These are phyloP conservation scores for Protophormia terraenovae DNA, from an alignment of 2,888 invertebrate species.

Conservation along the genomic window DNA sequence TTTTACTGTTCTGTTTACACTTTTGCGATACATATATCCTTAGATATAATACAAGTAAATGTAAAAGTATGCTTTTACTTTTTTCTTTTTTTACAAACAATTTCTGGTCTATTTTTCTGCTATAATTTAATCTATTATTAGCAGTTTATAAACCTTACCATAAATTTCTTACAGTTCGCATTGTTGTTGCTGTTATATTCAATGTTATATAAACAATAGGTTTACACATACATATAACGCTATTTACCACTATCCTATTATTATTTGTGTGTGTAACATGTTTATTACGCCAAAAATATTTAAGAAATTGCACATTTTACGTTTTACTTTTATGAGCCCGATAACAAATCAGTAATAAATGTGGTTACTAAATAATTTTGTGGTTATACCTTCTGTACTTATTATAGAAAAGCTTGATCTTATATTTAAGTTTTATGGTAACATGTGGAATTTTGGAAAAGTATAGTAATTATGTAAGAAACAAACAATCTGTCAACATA, in stretches of 20 bases:
- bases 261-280: background rate
- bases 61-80: background rate
- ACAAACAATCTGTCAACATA: too few relatives aligned
- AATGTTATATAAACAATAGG: background rate
- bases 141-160: slow-evolving; percentile 13
- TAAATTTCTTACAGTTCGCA: background rate
- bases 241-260: background rate
- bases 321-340: background rate
- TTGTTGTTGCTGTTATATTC: background rate
- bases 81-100: background rate
- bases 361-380: background rate
- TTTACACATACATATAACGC: background rate
- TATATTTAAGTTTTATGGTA: too few relatives aligned
- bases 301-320: background rate
- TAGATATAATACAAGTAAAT: background rate
- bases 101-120: background rate
- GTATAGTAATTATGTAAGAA: too few relatives aligned
- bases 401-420: too few relatives aligned
- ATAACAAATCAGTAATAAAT: slow-evolving; percentile 1
- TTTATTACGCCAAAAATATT: background rate
- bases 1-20: background rate
- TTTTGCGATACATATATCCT: background rate
- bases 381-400: background rate
- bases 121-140: slow-evolving; percentile 45
- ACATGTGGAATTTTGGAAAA: background rate